Conservation (phyloP, 2,113 vertebrate species). For the Gambusia affinis region DNA sequence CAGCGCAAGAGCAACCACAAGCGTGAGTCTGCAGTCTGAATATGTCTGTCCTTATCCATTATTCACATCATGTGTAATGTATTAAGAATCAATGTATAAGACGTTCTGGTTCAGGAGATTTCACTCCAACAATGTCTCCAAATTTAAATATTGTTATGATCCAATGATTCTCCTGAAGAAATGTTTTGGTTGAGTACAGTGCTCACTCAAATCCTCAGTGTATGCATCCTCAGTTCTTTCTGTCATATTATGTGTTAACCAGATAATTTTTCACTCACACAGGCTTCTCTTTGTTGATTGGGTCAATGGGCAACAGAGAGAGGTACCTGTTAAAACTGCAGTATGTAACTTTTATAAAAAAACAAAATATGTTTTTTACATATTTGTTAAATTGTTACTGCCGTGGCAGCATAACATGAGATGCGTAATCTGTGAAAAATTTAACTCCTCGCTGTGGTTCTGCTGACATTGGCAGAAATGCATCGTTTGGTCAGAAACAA, state of each 20-base stretch:
- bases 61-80: neutral
- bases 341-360: too few relatives aligned
- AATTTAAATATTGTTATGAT: conserved; percentile 25
- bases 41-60: conserved; percentile 11
- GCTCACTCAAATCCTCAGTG: conserved; percentile 38
- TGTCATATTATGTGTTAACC: conserved; percentile 6
- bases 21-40: conserved; percentile 80
- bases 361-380: too few relatives aligned
- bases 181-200: conserved; percentile 16
- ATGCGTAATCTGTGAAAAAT: too few relatives aligned
- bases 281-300: neutral
- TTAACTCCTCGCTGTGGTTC: too few relatives aligned
- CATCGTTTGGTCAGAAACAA: too few relatives aligned
- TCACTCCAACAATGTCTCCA: conserved; percentile 14
- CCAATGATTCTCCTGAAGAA: conserved; percentile 39
- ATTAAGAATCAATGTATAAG: conserved; percentile 1
- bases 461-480: too few relatives aligned
- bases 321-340: neutral
- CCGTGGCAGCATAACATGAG: too few relatives aligned
- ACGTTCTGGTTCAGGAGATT: conserved; percentile 8
- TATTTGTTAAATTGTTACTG: too few relatives aligned
- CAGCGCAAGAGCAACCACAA: conserved; percentile 96
- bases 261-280: conserved; percentile 20
- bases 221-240: too few relatives aligned
- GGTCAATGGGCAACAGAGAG: neutral